phyloP scores from a whole-genome alignment of 1,140 invertebrate species.

The Babylonia areolata region DNA sequence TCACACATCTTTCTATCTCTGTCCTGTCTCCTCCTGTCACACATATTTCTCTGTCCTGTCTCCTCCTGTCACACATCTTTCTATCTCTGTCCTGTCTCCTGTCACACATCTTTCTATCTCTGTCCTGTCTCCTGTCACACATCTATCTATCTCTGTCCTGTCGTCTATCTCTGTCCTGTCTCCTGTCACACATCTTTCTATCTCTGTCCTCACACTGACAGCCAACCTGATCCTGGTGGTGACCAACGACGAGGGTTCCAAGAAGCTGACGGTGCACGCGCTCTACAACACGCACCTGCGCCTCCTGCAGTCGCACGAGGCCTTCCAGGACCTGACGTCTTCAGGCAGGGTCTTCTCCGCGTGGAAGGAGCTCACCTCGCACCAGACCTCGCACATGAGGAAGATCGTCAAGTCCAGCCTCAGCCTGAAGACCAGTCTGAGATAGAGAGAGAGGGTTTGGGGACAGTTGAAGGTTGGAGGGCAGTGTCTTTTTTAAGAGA shows the following conservation, averaged over 20 bases:
- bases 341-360: constrained; percentile 58
- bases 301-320: constrained; percentile 57
- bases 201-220: not conserved
- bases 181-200: not conserved
- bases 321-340: constrained; percentile 60
- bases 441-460: constrained; percentile 7
- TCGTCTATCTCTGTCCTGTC: not conserved
- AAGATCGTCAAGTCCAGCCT: constrained; percentile 53
- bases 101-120: not conserved
- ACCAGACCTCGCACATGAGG: constrained; percentile 61
- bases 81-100: not conserved
- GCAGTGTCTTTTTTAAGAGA: too few species aligned
- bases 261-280: constrained; percentile 53
- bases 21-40: too few species aligned
- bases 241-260: constrained; percentile 60
- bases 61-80: not conserved
- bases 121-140: not conserved
- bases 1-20: not conserved
- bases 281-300: constrained; percentile 58
- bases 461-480: too few species aligned
- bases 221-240: constrained; percentile 55
- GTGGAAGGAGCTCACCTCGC: constrained; percentile 60
- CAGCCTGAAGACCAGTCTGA: constrained; percentile 31
- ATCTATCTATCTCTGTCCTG: not conserved
- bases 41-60: too few species aligned